phyloP scores from a whole-genome alignment of 2,113 vertebrate species.

The Anser cygnoides region DNA sequence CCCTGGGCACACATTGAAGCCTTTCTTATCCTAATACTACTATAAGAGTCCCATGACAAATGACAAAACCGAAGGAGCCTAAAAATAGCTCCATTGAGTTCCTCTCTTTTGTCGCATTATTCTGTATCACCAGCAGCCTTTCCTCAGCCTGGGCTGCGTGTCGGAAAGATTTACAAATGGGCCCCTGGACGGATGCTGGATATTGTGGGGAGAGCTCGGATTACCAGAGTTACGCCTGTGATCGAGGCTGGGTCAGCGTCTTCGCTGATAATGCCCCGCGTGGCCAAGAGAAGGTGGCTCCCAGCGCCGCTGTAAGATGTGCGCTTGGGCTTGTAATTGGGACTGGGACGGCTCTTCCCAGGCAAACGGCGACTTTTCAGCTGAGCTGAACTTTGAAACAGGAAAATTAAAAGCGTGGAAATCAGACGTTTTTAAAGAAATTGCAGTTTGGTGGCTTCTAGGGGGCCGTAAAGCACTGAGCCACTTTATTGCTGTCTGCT shows the following conservation, averaged over 20 bases:
- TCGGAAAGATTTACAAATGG: accelerated
- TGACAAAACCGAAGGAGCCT: not conserved
- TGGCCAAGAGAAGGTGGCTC: not conserved
- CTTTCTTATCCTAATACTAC: not conserved
- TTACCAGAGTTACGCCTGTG: accelerated
- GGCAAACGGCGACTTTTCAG: not conserved
- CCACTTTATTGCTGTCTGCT: not conserved
- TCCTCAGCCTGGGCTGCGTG: not conserved
- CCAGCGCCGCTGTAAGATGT: not conserved
- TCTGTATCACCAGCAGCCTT: not conserved
- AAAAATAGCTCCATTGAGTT: not conserved
- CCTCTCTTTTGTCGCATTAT: not conserved
- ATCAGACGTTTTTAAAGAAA: not conserved
- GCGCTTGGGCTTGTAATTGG: accelerated
- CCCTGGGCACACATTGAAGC: not conserved
- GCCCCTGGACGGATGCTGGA: accelerated
- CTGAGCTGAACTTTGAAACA: not conserved
- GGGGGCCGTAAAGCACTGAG: not conserved
- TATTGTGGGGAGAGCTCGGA: not conserved
- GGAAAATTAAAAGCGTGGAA: not conserved
- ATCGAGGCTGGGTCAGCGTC: accelerated
- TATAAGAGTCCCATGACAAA: not conserved
- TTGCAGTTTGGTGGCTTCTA: not conserved
- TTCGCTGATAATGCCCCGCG: accelerated
- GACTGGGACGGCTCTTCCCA: not conserved